These are phyloP conservation scores for Nineta flava DNA, from an alignment of 2,888 invertebrate species.

Conservation along the genomic window DNA sequence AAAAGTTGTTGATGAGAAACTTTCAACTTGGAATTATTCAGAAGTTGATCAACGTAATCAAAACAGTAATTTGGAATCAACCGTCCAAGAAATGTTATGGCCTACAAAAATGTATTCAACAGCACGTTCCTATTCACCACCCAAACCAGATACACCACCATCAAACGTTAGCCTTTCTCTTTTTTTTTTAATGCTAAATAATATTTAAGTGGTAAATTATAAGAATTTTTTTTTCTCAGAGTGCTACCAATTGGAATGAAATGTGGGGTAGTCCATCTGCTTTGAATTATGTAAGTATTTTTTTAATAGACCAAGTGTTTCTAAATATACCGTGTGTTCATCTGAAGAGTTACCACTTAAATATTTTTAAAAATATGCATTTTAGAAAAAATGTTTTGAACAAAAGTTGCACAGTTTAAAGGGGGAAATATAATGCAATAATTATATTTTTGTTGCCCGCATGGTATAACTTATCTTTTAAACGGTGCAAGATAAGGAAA, in stretches of 20 bases:
- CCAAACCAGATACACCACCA: constrained; percentile 32
- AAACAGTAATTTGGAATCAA: constrained; percentile 14
- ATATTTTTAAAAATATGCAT: too few relatives aligned
- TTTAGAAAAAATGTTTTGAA: too few relatives aligned
- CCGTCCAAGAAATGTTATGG: constrained; percentile 2
- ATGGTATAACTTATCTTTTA: too few relatives aligned
- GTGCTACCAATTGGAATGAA: background rate
- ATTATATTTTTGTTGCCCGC: too few relatives aligned
- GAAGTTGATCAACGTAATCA: background rate
- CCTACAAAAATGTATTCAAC: background rate
- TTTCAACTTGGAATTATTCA: too few relatives aligned
- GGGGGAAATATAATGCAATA: too few relatives aligned
- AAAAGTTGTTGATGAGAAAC: background rate
- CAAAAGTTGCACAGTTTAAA: too few relatives aligned
- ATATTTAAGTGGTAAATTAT: too few relatives aligned
- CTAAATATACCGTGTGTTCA: too few relatives aligned
- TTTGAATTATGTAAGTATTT: background rate
- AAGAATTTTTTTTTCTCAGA: constrained; percentile 9
- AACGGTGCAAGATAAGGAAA: too few relatives aligned
- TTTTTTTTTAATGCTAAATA: background rate
- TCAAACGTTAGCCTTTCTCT: constrained; percentile 21
- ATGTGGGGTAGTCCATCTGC: background rate
- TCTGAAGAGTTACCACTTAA: too few relatives aligned
- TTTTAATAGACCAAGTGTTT: too few relatives aligned
- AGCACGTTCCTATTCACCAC: constrained; percentile 20